phyloP scores from a whole-genome alignment of 2,888 invertebrate species.

The Troides oblongomaculatus region DNA sequence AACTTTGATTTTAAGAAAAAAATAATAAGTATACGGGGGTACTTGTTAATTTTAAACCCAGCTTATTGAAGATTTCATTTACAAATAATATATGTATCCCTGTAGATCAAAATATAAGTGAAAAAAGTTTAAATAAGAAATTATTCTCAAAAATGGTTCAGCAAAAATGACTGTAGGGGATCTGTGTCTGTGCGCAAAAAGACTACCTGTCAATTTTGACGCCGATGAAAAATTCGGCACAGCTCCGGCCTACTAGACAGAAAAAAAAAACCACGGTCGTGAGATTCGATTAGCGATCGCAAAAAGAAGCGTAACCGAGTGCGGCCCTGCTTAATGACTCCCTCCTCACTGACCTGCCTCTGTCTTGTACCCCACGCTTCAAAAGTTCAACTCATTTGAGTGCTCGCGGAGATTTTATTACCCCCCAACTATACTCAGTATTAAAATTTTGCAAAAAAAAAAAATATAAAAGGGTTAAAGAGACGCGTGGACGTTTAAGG shows the following conservation, averaged over 20 bases:
- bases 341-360: constrained; percentile 74
- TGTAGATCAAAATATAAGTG: too few relatives aligned
- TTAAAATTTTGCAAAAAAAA: constrained; percentile 58
- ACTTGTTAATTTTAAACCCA: too few relatives aligned
- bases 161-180: not conserved
- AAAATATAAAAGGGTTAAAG: constrained; percentile 54
- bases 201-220: not conserved
- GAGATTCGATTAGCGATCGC: constrained; percentile 31
- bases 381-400: constrained; percentile 80
- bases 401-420: constrained; percentile 79
- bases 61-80: too few relatives aligned
- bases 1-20: too few relatives aligned
- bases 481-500: constrained; percentile 67
- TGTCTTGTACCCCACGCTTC: constrained; percentile 77
- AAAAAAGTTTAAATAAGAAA: too few relatives aligned
- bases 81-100: too few relatives aligned
- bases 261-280: constrained; percentile 23
- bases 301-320: constrained; percentile 37
- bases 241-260: not conserved
- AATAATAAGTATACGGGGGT: too few relatives aligned
- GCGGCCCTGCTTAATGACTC: constrained; percentile 64
- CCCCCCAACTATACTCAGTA: constrained; percentile 75
- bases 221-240: not conserved
- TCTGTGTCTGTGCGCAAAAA: not conserved
- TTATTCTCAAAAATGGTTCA: too few relatives aligned